A percentile compares a stretch with the other conserved stretches of the same genome.
Conservation (phyloP, 2,113 vertebrate species). For the Spheniscus mendiculus region DNA sequence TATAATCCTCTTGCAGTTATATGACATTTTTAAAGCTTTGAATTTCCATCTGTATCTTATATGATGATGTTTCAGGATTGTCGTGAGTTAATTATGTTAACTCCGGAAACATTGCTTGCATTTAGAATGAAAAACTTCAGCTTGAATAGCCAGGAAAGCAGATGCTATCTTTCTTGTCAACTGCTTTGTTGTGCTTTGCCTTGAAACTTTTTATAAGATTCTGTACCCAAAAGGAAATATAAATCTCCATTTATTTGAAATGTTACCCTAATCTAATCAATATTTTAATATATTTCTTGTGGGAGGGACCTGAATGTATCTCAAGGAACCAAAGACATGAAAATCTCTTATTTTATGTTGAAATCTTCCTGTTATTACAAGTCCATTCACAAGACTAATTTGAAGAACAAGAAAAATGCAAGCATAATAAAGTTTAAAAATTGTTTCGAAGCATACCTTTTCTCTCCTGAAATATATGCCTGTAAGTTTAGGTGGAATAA, state of each 20-base stretch:
- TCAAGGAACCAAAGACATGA: slow-evolving; percentile 36
- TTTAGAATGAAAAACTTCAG: slow-evolving; percentile 84
- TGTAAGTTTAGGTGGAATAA: not conserved
- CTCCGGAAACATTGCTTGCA: slow-evolving; percentile 79
- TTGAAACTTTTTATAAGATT: slow-evolving; percentile 78
- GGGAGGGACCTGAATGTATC: slow-evolving; percentile 39
- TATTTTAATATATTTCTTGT: slow-evolving; percentile 72
- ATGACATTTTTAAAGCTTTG: slow-evolving; percentile 81
- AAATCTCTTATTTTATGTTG: slow-evolving; percentile 59
- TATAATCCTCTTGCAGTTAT: slow-evolving; percentile 75
- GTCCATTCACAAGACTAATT: slow-evolving; percentile 44
- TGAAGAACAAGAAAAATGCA: slow-evolving; percentile 8
- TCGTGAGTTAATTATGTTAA: slow-evolving; percentile 84
- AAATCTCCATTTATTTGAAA: slow-evolving; percentile 79
- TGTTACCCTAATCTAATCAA: slow-evolving; percentile 67
- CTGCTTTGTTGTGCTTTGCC: slow-evolving; percentile 76
- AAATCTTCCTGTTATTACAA: slow-evolving; percentile 62
- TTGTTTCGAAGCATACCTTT: slow-evolving; percentile 7
- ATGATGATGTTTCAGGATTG: slow-evolving; percentile 80
- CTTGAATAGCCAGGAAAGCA: slow-evolving; percentile 81
- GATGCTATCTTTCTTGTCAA: slow-evolving; percentile 84
- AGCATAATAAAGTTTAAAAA: not conserved
- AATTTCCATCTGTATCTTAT: slow-evolving; percentile 82
- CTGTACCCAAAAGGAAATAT: slow-evolving; percentile 71
- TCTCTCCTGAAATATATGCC: not conserved